Base-by-base conservation (phyloP, 2,797 vertebrate genomes). In the Brachyalestes nurse region DNA sequence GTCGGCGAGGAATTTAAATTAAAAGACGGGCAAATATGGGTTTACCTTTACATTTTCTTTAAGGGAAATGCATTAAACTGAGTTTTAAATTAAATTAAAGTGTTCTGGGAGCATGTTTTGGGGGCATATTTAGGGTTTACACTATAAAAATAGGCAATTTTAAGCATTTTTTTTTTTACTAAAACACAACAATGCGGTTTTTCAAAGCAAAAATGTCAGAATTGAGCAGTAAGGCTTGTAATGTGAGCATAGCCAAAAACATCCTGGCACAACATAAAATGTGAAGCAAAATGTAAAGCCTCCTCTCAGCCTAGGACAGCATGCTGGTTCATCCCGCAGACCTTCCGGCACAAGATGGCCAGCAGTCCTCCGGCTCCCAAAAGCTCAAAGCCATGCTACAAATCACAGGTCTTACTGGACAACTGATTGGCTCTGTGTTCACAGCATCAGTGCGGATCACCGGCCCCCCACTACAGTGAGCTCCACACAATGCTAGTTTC, bases 401-500 rank as follows among this genome's bases (percentile, higher is more conserved):
- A 82, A 74, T 82, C 64, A 49, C 57, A 40, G 45, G 45, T 79
- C 62, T 78, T 72, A 21, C 16, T 47, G 28, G 66, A 69, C 23
- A 14, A 45, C 40, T 69, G 42, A 62, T 76, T 75, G 61, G 45
- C 34, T 60, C 65, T 5, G 21, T 72, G 49, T 72, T 38, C 13
- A 72, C 5, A 17, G 19, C 10, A 9, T 74, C n/a, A 34, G 28
- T 21, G 28, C 2, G 42, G 25, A 73, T 76, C 60, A 12, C 40
- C 62, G 14, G n/a, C 60, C 75, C 34, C 42, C 58, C 64, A 72
- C 19, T 38, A 19, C 16, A 55, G 45, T 2, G 3, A 17, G 14
- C 6, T 6, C 17, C 49, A 42, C 19, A 49, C 40, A 21, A 61
- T 70, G 16, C 62, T 67, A 40, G 19, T 21, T 21, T 83, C 42